phyloP scores from a whole-genome alignment of 2,797 vertebrate species.

The Ctenopoma multispine region DNA sequence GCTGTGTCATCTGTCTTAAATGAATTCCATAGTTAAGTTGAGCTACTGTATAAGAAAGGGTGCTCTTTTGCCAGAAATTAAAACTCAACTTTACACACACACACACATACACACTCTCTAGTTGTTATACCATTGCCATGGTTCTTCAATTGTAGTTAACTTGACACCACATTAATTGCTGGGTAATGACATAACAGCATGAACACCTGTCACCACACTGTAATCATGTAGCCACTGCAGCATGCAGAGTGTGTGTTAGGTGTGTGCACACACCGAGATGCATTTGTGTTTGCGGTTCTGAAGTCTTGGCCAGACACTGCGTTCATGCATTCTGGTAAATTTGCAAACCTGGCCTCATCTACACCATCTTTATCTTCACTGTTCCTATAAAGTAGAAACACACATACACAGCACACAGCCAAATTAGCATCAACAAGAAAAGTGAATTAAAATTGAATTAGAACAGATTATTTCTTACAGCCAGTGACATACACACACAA shows the following conservation, averaged over 20 bases:
- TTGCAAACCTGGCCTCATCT: constrained; percentile 12
- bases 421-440: constrained; percentile 31
- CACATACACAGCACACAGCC: constrained; percentile 1
- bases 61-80: constrained; percentile 31
- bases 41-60: constrained; percentile 12
- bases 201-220: constrained; percentile 58
- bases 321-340: constrained; percentile 22
- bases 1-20: not conserved
- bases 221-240: constrained; percentile 63
- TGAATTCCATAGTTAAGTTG: not conserved
- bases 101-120: constrained; percentile 3
- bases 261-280: constrained; percentile 20
- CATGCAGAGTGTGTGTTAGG: constrained; percentile 46
- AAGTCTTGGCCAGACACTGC: constrained; percentile 32
- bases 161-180: constrained; percentile 66
- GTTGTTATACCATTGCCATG: constrained; percentile 29
- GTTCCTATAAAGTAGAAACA: constrained; percentile 3
- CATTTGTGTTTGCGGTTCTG: constrained; percentile 20
- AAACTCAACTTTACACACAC: constrained; percentile 27
- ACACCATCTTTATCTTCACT: constrained; percentile 21
- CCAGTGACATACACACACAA: constrained; percentile 8
- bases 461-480: constrained; percentile 26
- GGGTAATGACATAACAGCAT: constrained; percentile 64
- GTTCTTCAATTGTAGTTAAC: constrained; percentile 62
- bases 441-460: constrained; percentile 49